Evolutionary conservation across 2,797 vertebrate species (phyloP), one percentile per base, ranked within the genome.

Genomic region (Mormyrops boulengeri): DNA sequence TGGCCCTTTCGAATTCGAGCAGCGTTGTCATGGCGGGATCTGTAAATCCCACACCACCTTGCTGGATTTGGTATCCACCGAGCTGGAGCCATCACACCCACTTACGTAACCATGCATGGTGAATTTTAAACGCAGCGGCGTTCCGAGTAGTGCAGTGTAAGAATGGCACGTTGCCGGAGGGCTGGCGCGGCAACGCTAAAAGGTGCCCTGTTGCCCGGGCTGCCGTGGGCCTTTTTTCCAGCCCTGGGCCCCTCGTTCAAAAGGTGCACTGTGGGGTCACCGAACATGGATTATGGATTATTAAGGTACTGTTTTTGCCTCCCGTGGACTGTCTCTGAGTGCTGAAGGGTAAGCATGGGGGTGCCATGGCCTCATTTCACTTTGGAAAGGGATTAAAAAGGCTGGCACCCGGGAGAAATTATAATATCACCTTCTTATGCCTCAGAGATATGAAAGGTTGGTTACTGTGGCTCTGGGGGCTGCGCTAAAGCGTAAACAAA

Each of bases 361-460:
- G 5, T 2, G 50, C 14, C n/a, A 9, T 9, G 14, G 85, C 11
- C 30, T 52, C 50, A 17, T 87, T 30, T 14, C 17, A 44, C 30
- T 30, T 30, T 6, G 53, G 53, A 55, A 55, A 19, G 38, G 53
- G 50, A 57, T 85, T 87, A 55, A 87, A 60, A 87, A 87, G 30
- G 3, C 26, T 87, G 22, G 30, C 26, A n/a, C 50, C 53, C 4
- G 8, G 8, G 85, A 22, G 52, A 55, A 55, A 34, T 57, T 55
- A 53, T 26, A 17, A 85, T 85, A 50, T 85, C 82, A 47, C 82
- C 82, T 50, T 85, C 44, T 85, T 50, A 49, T 85, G 82, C 47
- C 47, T 50, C 82, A 85, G 47, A 85, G 41, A 47, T 85, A 50
- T 85, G 41, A 85, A 85, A 85, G 82, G 82, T 85, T 85, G 41